phyloP scores from a whole-genome alignment of 2,888 invertebrate genomes.

The Agonopterix arenella region DNA sequence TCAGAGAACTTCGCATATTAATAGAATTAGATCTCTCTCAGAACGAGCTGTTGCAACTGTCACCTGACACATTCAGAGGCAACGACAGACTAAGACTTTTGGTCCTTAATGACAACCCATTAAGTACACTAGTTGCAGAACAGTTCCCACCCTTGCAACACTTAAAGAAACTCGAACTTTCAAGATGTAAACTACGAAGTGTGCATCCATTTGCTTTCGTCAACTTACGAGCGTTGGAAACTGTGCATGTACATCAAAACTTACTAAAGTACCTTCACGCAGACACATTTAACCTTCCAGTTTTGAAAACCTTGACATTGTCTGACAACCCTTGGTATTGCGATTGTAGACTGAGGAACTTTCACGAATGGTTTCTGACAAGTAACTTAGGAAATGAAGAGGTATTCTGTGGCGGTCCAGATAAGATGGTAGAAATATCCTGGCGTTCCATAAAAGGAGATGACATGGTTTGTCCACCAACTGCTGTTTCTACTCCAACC shows the following conservation, averaged over 20 bases:
- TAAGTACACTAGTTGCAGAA: slow-evolving; percentile 81
- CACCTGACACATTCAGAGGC: slow-evolving; percentile 88
- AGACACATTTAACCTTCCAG: slow-evolving; percentile 61
- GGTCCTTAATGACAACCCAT: slow-evolving; percentile 88
- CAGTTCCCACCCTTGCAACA: slow-evolving; percentile 90
- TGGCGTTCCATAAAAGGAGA: slow-evolving; percentile 86
- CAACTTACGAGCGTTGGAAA: slow-evolving; percentile 85
- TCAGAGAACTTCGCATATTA: slow-evolving; percentile 88
- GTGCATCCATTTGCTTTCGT: slow-evolving; percentile 87
- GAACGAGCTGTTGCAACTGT: slow-evolving; percentile 84
- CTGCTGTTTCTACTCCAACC: slow-evolving; percentile 77
- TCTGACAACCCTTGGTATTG: slow-evolving; percentile 94
- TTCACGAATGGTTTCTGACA: slow-evolving; percentile 88
- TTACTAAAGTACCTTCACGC: slow-evolving; percentile 81
- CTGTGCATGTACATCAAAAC: slow-evolving; percentile 89
- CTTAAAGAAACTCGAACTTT: slow-evolving; percentile 87
- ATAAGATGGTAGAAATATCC: slow-evolving; percentile 77
- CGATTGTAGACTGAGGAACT: slow-evolving; percentile 89
- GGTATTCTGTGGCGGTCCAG: slow-evolving; percentile 83
- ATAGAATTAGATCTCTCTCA: slow-evolving; percentile 91
- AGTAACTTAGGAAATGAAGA: slow-evolving; percentile 86
- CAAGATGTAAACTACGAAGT: slow-evolving; percentile 83
- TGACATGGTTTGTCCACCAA: slow-evolving; percentile 89
- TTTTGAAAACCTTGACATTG: slow-evolving; percentile 85
- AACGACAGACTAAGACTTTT: slow-evolving; percentile 88